A percentile compares a stretch with the other conserved stretches of the same genome.
Conservation (phyloP, 2,113 vertebrate genomes). For the Corapipo altera region DNA sequence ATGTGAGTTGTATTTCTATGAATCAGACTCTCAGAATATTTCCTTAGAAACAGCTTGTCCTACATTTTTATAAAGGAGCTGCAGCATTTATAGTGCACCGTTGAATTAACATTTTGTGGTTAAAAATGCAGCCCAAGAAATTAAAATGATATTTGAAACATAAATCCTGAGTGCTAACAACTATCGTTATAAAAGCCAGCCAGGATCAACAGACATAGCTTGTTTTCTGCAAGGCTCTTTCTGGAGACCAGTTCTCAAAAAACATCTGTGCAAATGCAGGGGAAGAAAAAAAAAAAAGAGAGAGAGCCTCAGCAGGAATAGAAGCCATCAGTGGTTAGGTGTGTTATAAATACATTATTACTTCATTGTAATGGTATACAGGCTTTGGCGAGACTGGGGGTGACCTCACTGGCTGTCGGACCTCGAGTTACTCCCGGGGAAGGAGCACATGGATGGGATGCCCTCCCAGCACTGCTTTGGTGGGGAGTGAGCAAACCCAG, state of each 20-base stretch:
- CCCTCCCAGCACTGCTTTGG: background rate
- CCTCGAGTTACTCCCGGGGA: slow-evolving; percentile 40
- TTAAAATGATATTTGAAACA: slow-evolving; percentile 83
- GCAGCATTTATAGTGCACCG: slow-evolving; percentile 62
- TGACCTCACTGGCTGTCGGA: slow-evolving; percentile 77
- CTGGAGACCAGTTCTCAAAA: slow-evolving; percentile 72
- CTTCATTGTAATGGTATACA: slow-evolving; percentile 79
- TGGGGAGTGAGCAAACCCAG: background rate
- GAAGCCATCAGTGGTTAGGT: slow-evolving; percentile 76
- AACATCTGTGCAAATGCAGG: slow-evolving; percentile 73
- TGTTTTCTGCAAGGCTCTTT: slow-evolving; percentile 77
- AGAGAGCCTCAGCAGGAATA: slow-evolving; percentile 60
- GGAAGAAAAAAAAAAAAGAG: background rate
- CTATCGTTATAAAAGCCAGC: slow-evolving; percentile 70
- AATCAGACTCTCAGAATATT: slow-evolving; percentile 68
- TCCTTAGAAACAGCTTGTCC: slow-evolving; percentile 71
- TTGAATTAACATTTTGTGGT: slow-evolving; percentile 78
- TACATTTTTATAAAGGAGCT: slow-evolving; percentile 64
- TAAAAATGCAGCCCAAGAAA: slow-evolving; percentile 75
- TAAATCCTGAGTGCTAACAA: slow-evolving; percentile 81
- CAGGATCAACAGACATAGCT: slow-evolving; percentile 79
- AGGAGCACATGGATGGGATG: slow-evolving; percentile 37
- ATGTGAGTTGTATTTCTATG: slow-evolving; percentile 60
- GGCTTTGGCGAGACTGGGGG: slow-evolving; percentile 72
- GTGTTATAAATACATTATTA: slow-evolving; percentile 82